Percentiles rank a stretch among this genome's conserved stretches.
These are phyloP conservation scores for Gavialis gangeticus DNA, from an alignment of 2,113 vertebrate genomes.

Conservation along the genomic window DNA sequence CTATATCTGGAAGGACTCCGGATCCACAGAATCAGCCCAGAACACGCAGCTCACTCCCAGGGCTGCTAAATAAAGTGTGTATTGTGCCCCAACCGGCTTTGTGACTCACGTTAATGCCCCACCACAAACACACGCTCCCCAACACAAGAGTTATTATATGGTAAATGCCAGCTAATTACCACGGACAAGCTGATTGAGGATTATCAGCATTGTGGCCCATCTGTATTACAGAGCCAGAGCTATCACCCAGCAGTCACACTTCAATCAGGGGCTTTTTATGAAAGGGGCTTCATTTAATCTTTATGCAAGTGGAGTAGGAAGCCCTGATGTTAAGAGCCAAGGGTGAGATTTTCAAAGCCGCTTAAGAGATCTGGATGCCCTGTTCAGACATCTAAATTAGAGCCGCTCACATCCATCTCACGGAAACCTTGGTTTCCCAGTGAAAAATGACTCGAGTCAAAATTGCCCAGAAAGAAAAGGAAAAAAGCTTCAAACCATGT, in stretches of 20 bases:
- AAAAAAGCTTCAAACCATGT: too few relatives aligned
- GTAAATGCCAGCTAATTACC: background rate
- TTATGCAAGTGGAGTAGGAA: rapidly evolving
- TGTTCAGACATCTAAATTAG: too few relatives aligned
- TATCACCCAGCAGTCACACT: rapidly evolving
- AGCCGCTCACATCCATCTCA: too few relatives aligned
- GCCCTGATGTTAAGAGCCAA: background rate
- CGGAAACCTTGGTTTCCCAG: too few relatives aligned
- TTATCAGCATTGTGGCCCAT: background rate
- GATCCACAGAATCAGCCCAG: rapidly evolving
- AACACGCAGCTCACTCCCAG: rapidly evolving
- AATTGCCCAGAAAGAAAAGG: too few relatives aligned
- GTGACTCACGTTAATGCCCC: rapidly evolving
- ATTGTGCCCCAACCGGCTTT: rapidly evolving
- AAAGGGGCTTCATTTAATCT: background rate
- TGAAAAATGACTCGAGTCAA: too few relatives aligned
- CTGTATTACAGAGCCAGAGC: background rate
- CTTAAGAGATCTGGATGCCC: background rate
- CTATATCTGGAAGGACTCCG: background rate
- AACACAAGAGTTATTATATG: background rate
- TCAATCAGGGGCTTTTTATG: background rate
- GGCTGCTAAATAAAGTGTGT: background rate
- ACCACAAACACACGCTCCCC: rapidly evolving
- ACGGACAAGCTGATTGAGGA: background rate
- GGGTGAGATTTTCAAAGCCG: too few relatives aligned